A percentile compares a stretch with the other conserved stretches of the same genome.
Conservation (phyloP, 2,888 invertebrate genomes). For the Marasmarcha lunaedactyla region DNA sequence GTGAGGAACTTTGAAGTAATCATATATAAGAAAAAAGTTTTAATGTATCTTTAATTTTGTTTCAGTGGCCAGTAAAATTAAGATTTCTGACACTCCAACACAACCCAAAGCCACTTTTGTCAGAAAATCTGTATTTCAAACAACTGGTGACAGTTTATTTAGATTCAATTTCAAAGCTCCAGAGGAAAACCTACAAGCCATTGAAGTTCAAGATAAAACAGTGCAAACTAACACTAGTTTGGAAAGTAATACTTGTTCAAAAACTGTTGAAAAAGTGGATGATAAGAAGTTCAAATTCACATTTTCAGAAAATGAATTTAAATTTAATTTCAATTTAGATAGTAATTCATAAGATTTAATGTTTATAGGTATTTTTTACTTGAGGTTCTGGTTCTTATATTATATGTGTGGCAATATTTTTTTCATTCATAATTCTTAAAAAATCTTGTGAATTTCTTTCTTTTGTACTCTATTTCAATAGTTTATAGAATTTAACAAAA, state of each 20-base stretch:
- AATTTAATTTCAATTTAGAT: constrained; percentile 73
- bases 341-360: constrained; percentile 11
- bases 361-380: too few relatives aligned
- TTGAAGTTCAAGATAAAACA: constrained; percentile 16
- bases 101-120: constrained; percentile 75
- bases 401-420: too few relatives aligned
- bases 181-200: constrained; percentile 18
- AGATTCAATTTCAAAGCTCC: constrained; percentile 56
- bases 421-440: not conserved
- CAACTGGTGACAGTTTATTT: constrained; percentile 65
- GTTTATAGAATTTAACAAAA: too few relatives aligned
- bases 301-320: constrained; percentile 68
- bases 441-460: not conserved
- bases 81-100: constrained; percentile 60
- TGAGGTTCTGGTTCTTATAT: too few relatives aligned
- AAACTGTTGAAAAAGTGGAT: not conserved
- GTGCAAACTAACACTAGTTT: not conserved
- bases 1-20: too few relatives aligned
- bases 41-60: too few relatives aligned
- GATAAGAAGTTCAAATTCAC: constrained; percentile 38
- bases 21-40: too few relatives aligned
- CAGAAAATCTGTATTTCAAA: constrained; percentile 72
- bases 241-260: not conserved
- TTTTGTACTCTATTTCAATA: not conserved
- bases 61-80: constrained; percentile 70